A percentile compares a stretch with the other conserved stretches of the same genome.
phyloP scores from a whole-genome alignment of 2,113 vertebrate genomes.

The Halichoeres trimaculatus region DNA sequence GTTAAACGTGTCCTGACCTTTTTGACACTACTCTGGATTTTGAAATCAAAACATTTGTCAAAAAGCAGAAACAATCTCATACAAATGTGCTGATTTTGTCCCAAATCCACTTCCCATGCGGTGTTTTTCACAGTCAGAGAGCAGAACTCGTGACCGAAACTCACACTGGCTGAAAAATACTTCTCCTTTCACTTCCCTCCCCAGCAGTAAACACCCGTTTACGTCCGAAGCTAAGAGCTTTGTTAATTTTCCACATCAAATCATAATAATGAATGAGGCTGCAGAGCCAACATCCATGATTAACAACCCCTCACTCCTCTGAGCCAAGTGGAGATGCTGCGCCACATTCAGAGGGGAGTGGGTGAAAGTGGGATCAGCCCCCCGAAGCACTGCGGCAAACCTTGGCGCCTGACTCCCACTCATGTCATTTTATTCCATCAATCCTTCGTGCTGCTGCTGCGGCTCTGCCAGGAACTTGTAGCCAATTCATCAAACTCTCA shows the following conservation, averaged over 20 bases:
- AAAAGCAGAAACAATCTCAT: neutral
- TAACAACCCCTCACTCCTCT: constrained; percentile 36
- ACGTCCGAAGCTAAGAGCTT: neutral
- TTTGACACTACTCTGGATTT: neutral
- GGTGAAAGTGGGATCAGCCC: constrained; percentile 57
- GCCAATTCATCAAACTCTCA: constrained; percentile 30
- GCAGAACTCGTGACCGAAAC: neutral
- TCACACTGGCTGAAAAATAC: neutral
- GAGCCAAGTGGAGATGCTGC: constrained; percentile 60
- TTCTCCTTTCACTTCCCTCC: neutral
- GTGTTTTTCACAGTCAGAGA: constrained; percentile 11
- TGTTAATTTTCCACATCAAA: constrained; percentile 38
- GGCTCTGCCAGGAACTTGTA: constrained; percentile 24
- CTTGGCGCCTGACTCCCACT: constrained; percentile 60
- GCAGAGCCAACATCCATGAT: constrained; percentile 41
- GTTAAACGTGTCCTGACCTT: no score
- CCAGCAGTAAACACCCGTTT: neutral
- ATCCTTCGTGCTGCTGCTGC: constrained; percentile 4
- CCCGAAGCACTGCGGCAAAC: constrained; percentile 62
- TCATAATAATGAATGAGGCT: constrained; percentile 16
- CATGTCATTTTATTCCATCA: constrained; percentile 66
- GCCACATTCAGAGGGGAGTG: constrained; percentile 43
- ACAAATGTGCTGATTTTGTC: neutral
- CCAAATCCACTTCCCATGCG: neutral
- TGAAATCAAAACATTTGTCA: neutral